Percentiles rank a stretch among this genome's conserved stretches.
phyloP scores from a whole-genome alignment of 2,888 invertebrate genomes.

The Hirtodrosophila duncani region DNA sequence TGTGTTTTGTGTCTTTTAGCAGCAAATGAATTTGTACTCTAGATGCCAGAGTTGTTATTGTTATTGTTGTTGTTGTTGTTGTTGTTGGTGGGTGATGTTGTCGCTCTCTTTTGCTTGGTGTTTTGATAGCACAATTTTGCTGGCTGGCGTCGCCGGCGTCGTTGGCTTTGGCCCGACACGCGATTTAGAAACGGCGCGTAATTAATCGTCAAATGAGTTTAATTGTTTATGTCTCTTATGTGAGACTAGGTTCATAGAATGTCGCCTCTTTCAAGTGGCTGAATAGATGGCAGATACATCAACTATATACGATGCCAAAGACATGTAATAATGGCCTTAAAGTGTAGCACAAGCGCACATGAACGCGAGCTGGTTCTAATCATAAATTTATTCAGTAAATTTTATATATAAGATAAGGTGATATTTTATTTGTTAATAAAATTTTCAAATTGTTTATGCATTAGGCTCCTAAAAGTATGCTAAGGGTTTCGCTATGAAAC shows the following conservation, averaged over 20 bases:
- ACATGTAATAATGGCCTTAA: too few species aligned
- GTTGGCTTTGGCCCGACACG: slow-evolving; percentile 51
- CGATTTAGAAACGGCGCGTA: slow-evolving; percentile 71
- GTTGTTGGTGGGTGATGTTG: slow-evolving; percentile 5
- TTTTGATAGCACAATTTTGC: slow-evolving; percentile 70
- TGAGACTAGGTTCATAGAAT: slow-evolving; percentile 52
- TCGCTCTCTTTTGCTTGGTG: slow-evolving; percentile 23
- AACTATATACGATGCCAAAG: too few species aligned
- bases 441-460: too few species aligned
- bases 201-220: slow-evolving; percentile 76
- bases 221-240: slow-evolving; percentile 71
- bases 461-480: too few species aligned
- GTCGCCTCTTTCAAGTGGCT: slow-evolving; percentile 49
- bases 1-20: slow-evolving; percentile 53
- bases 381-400: too few species aligned
- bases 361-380: too few species aligned
- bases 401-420: too few species aligned
- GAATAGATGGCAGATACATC: slow-evolving; percentile 26
- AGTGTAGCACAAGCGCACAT: too few species aligned
- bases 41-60: slow-evolving; percentile 32
- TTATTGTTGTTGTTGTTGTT: slow-evolving; percentile 14
- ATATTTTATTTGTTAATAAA: too few species aligned
- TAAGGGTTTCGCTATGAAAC: too few species aligned
- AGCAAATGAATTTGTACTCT: slow-evolving; percentile 71
- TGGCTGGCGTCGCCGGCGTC: slow-evolving; percentile 29